Conservation (phyloP, 2,797 vertebrate genomes). For the Eulemur albifrons region DNA sequence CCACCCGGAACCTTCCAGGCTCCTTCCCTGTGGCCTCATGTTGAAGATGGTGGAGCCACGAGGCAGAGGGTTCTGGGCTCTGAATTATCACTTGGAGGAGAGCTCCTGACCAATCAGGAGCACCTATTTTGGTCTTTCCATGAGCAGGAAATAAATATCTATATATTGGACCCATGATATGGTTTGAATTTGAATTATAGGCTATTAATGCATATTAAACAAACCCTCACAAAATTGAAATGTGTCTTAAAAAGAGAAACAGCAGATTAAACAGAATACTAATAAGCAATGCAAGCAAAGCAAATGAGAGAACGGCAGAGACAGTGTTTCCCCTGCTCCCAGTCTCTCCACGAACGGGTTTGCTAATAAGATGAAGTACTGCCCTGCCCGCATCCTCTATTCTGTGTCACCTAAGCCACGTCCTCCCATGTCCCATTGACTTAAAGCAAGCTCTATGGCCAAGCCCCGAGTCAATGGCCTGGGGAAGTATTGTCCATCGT, state of each 20-base stretch:
- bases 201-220: neutral
- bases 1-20: neutral
- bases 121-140: neutral
- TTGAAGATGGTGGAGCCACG: neutral
- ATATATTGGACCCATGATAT: neutral
- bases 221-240: neutral
- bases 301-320: neutral
- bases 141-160: neutral
- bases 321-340: neutral
- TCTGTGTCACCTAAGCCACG: neutral
- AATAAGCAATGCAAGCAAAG: neutral
- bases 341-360: neutral
- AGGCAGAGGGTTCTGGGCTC: neutral
- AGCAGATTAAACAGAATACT: neutral
- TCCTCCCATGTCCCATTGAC: neutral
- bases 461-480: neutral
- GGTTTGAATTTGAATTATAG: neutral
- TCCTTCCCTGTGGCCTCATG: neutral
- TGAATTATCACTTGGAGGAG: neutral
- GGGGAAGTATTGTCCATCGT: neutral
- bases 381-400: neutral
- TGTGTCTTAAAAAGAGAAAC: conserved; percentile 21
- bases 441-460: neutral
- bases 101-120: neutral
- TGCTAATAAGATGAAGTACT: neutral